Percentiles rank a stretch among this genome's conserved stretches.
Evolutionary conservation across 92 coral and sea anemone genomes (phyloP).

Genomic region (Porites divaricata): DNA sequence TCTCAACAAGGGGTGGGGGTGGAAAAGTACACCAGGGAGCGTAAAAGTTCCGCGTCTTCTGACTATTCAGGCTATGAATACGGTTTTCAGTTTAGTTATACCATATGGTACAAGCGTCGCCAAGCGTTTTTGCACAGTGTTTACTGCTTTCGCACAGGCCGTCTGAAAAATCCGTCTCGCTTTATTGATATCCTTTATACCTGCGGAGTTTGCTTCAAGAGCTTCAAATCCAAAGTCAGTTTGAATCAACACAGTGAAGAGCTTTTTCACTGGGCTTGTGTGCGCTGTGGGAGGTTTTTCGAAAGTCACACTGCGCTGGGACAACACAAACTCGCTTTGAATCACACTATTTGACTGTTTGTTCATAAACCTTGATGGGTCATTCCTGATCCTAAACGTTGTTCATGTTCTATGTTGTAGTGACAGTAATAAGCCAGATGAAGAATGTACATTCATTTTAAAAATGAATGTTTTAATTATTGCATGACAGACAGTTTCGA

Average conservation of each 20-base stretch:
- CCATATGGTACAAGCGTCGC: conserved; percentile 71
- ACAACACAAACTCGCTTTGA: conserved; percentile 85
- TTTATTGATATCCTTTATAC: conserved; percentile 72
- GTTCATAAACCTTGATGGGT: not conserved
- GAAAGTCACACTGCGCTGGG: conserved; percentile 91
- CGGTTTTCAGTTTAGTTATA: conserved; percentile 49
- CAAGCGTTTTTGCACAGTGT: conserved; percentile 62
- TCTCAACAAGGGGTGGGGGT: conserved; percentile 2
- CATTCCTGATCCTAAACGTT: not conserved
- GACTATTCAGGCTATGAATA: conserved; percentile 32
- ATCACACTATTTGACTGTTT: conserved; percentile 58
- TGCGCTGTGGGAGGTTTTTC: conserved; percentile 90
- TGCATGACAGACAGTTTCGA: conserved; percentile 9
- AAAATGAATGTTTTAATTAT: not conserved
- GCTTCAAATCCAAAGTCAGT: conserved; percentile 80
- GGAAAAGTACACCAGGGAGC: not conserved
- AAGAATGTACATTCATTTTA: not conserved
- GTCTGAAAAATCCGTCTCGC: conserved; percentile 54
- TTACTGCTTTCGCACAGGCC: conserved; percentile 59
- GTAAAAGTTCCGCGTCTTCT: conserved; percentile 35
- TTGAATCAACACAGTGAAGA: conserved; percentile 95
- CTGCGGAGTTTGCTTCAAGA: conserved; percentile 94
- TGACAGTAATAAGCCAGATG: not conserved
- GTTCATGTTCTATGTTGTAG: not conserved
- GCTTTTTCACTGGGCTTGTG: conserved; percentile 95